Conservation (phyloP, 2,888 invertebrate species). For the Eustalomyia histrio region DNA sequence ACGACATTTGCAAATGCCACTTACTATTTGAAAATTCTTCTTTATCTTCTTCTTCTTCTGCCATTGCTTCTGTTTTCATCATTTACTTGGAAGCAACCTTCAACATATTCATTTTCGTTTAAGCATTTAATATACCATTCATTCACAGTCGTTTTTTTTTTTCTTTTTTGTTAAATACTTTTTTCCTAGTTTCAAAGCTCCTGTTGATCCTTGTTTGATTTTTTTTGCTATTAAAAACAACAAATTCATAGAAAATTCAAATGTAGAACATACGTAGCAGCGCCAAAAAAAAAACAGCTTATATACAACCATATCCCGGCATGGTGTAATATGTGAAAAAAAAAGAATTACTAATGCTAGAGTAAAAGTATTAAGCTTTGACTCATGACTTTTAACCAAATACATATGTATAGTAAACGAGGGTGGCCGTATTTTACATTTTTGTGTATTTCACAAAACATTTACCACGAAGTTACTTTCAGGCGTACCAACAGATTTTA, state of each 20-base stretch:
- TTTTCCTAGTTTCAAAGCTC: slow-evolving; percentile 30
- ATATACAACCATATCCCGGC: background rate
- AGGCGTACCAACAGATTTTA: too few species aligned
- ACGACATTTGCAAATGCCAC: slow-evolving; percentile 56
- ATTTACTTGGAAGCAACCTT: slow-evolving; percentile 53
- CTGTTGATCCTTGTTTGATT: slow-evolving; percentile 58
- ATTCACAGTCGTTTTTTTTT: slow-evolving; percentile 26
- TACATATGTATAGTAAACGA: background rate
- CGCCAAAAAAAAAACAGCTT: background rate
- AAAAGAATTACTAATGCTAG: slow-evolving; percentile 22
- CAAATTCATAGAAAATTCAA: slow-evolving; percentile 9
- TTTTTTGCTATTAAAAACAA: slow-evolving; percentile 35
- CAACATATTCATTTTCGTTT: slow-evolving; percentile 54
- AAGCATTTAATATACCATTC: slow-evolving; percentile 47
- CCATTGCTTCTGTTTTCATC: slow-evolving; percentile 11
- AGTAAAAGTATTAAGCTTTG: slow-evolving; percentile 49
- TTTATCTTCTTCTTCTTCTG: slow-evolving; percentile 3
- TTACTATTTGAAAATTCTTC: slow-evolving; percentile 31
- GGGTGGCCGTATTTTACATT: too few species aligned
- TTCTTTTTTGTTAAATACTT: slow-evolving; percentile 7
- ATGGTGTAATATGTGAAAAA: slow-evolving; percentile 14
- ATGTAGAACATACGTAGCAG: background rate
- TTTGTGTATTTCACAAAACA: too few species aligned
- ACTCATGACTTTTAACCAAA: slow-evolving; percentile 47
- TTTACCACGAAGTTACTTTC: too few species aligned